Evolutionary conservation across 30 jellyfish, hydroid and myxozoan genomes (phyloP), one percentile per base, ranked within the genome.

Genomic region (Morbakka virulenta): DNA sequence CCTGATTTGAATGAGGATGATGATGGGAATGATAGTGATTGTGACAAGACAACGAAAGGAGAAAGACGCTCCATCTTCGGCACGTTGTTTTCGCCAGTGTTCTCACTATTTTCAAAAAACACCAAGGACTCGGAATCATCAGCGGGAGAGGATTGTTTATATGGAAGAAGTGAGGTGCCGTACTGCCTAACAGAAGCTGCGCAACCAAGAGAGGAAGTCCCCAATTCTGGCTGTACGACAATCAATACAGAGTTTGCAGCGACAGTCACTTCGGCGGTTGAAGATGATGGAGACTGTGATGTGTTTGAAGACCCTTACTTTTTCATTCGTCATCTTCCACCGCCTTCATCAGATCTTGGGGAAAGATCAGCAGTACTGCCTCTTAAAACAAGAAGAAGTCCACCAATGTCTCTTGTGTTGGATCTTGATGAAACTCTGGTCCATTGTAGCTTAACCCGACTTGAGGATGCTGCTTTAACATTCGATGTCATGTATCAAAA

Each of bases 391-490:
- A 83, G 98, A 32, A 67, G 89, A 50, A 85, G 94, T 3, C 88
- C 90, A 26, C 88, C 79, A 29, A 82, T 82, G 96, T 79, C 95
- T 3, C 81, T 92, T 22, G 98, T 92, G 13, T 82, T 92, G 53
- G 98, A 92, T 49, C 83, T 92, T 32, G 98, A 92, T 57, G 98
- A 92, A 75, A 92, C 98, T 27, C 86, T 92, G 53, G 98, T 92
- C 27, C 98, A 92, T 72, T 92, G 98, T 74, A 92, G 98, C 48
- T 52, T 92, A 29, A 80, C 95, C 0, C 81, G 67, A 35, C 52
- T 92, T 35, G 96, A 92, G 47, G 89, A 80, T 64, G 95, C 90
- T 21, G 90, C 95, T 28, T 72, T 92, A 71, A 86, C 94, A 4
- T 92, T 92, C 76, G 88, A 85, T 49, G 96, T 92, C 32, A 31